phyloP scores from a whole-genome alignment of 1,140 invertebrate genomes.

The Ladona fulva region DNA sequence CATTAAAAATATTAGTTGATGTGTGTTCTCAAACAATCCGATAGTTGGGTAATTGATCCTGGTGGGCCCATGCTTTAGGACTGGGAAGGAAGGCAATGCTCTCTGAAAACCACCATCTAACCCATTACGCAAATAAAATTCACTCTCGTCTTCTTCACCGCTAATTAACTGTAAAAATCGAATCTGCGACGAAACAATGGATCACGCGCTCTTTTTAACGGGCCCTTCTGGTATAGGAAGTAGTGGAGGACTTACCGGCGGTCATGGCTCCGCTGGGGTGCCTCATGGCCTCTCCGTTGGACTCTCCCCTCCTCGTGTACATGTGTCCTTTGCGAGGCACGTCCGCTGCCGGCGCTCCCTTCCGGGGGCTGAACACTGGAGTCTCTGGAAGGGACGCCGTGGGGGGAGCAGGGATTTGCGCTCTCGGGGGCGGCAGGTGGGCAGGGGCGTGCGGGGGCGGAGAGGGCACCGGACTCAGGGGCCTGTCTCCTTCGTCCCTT shows the following conservation, averaged over 20 bases:
- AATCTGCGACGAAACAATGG: too few species aligned
- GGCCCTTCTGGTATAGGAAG: too few species aligned
- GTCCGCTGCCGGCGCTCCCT: constrained; percentile 20
- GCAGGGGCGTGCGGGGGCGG: neutral
- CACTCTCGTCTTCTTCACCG: too few species aligned
- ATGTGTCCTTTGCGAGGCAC: constrained; percentile 3
- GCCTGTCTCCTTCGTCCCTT: neutral
- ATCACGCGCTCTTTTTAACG: too few species aligned
- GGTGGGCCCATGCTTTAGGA: too few species aligned
- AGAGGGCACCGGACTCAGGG: neutral
- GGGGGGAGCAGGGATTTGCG: neutral
- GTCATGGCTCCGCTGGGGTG: neutral
- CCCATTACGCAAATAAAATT: too few species aligned
- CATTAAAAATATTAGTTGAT: too few species aligned
- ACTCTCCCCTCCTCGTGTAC: neutral
- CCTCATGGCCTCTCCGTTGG: neutral
- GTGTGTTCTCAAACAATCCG: too few species aligned
- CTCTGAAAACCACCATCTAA: too few species aligned
- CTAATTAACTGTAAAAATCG: too few species aligned
- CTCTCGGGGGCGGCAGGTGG: neutral
- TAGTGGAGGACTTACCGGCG: constrained; percentile 29
- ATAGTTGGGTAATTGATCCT: too few species aligned
- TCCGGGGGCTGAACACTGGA: constrained; percentile 55
- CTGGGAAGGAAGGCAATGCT: too few species aligned
- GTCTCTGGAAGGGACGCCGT: constrained; percentile 62